Evolutionary conservation across 2,113 vertebrate genomes (phyloP).

Genomic region (Callocephalon fimbriatum): DNA sequence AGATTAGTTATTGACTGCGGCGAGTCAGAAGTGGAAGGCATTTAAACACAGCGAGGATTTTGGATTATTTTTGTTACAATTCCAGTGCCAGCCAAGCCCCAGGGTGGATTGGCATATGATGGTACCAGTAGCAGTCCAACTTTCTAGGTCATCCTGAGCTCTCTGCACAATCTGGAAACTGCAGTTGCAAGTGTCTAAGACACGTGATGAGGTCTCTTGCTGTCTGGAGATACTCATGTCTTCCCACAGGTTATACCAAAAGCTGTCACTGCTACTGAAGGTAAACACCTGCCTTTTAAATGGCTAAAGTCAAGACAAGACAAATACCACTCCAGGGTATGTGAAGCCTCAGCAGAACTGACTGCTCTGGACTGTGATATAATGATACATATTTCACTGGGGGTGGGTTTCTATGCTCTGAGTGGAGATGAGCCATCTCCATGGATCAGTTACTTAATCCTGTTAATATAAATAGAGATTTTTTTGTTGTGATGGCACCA

Average conservation of each 20-base stretch:
- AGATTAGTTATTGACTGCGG: too few relatives aligned
- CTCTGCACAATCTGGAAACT: neutral
- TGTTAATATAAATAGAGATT: slow-evolving; percentile 6
- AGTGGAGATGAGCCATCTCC: neutral
- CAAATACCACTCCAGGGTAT: neutral
- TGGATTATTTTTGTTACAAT: neutral
- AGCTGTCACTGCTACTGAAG: neutral
- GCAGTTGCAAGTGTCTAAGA: neutral
- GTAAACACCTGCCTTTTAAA: neutral
- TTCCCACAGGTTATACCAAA: neutral
- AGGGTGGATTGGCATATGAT: neutral
- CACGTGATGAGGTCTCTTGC: neutral
- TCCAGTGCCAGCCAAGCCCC: neutral
- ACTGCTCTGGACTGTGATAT: neutral
- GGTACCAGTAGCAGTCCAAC: neutral
- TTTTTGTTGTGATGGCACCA: slow-evolving; percentile 8
- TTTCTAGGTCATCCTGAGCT: neutral
- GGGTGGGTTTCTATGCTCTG: neutral
- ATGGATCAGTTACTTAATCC: slow-evolving; percentile 9
- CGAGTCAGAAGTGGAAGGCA: neutral
- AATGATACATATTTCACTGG: neutral
- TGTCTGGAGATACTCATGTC: neutral
- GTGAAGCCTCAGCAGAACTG: neutral
- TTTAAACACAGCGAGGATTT: neutral
- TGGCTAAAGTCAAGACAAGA: neutral